Evolutionary conservation across 1,140 invertebrate species (phyloP), one percentile per base, ranked within the genome.

Genomic region (Philotrypesis tridentata): DNA sequence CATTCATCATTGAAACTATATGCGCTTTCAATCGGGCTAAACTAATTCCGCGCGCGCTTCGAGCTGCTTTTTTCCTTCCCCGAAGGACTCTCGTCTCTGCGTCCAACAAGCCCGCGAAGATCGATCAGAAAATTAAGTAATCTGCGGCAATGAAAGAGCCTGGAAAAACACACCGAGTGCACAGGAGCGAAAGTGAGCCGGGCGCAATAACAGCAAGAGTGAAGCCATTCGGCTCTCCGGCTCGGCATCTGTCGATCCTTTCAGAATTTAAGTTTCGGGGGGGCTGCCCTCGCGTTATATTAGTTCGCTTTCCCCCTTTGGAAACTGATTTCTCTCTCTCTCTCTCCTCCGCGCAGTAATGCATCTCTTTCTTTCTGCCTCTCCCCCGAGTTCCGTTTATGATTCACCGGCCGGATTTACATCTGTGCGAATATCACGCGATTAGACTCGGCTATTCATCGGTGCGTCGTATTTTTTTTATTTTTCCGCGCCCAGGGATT

Each of bases 241-340:
- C 31, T n/a, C 25, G 37, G 74, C 80, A 82, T 82, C 80, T 82
- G 80, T 82, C 75, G 80, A 82, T 82, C 74, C 68, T 78, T 78
- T 82, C 73, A 82, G 40, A 82, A 82, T 82, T 71, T 60, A 76
- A 73, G 78, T 70, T 70, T 63, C 31, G 63, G 67, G 80, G 73
- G 80, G n/a, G n/a, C n/a, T 61, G 73, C 67, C 5, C 17, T 70
- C 23, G 25, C 60, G 60, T 37, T 81, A 70, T 76, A 76, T 76
- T 75, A 70, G 48, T 79, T 67, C 43, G 48, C 23, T 61, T 63
- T 9, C 67, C 74, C 80, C 55, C 48, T 60, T 63, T 73, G 31
- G 70, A 74, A 80, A 63, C 14, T 67, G 33, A 80, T 74, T 80
- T 74, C 60, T 33, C 63, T 27, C 43, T 31, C 48, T 37, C 27